Base-by-base conservation (phyloP, 2,888 invertebrate species). In the Hyppa rectilinea region DNA sequence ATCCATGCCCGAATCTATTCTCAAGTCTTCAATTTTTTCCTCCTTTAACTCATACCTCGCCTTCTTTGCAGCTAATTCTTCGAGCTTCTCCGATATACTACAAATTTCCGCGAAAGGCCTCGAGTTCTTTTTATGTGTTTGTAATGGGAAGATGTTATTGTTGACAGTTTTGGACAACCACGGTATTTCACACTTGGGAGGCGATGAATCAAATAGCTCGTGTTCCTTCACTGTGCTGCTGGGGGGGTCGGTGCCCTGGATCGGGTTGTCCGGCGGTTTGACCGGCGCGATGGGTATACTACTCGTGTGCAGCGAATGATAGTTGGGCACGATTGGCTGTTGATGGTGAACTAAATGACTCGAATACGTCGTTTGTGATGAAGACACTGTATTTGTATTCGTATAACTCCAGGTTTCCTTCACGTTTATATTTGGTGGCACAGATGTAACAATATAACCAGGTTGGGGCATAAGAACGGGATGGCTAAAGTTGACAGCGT, bases 341-440 rank as follows among this genome's bases (percentile, higher is more conserved):
- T 92, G 93, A 78, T 95, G 95, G 67, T 94, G 93, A 52, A 94
- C 87, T 70, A 94, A 88, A 52, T 92, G 91, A 83, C 90, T 93
- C 14, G 95, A 92, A 85, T 92, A 94, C 34, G 92, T 86, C 23
- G 90, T 90, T 82, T 93, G 93, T 36, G 93, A 88, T 7, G 93
- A 87, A 45, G 92, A 88, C 50, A 88, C 90, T 40, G 90, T 88
- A 60, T 90, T 89, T 4, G 93, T 92, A 84, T 89, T 91, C 20
- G 92, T 88, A 74, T 92, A 93, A 84, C 95, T 94, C 95, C 95
- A 95, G 59, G 96, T 95, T 85, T 96, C 95, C 77, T 96, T 95
- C 40, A 95, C 94, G 77, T 93, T 95, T 62, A 95, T 92, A 92
- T 95, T 96, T 90, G 96, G 96, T 90, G 96, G 96, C 92, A 96